Evolutionary conservation across 1,140 invertebrate species (phyloP).

Genomic region (Lerema accius): DNA sequence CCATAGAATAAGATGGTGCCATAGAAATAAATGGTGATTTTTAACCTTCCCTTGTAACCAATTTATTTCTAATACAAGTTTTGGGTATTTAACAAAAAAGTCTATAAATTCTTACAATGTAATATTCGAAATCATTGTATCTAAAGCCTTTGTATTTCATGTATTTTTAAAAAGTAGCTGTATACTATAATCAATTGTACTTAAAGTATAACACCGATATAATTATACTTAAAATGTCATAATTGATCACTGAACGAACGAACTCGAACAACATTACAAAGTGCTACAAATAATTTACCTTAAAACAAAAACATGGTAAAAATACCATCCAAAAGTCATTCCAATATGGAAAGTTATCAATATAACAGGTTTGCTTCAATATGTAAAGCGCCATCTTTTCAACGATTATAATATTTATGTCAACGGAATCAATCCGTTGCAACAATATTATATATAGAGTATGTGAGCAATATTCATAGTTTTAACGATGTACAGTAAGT

Average conservation of each 20-base stretch:
- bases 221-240: conserved; percentile 7
- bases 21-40: conserved; percentile 54
- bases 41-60: conserved; percentile 26
- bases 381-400: conserved; percentile 36
- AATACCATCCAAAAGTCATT: no score
- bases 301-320: no score
- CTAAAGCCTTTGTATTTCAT: neutral
- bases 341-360: no score
- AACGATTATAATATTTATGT: no score
- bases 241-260: conserved; percentile 25
- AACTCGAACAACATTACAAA: no score
- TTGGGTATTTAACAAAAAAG: neutral
- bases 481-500: conserved; percentile 56
- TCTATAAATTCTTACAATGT: neutral
- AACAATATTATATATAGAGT: conserved; percentile 24
- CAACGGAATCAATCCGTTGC: neutral
- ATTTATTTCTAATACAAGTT: conserved; percentile 17
- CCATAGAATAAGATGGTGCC: conserved; percentile 79
- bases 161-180: neutral
- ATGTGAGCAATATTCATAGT: conserved; percentile 37
- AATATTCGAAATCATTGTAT: no score
- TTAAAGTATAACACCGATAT: conserved; percentile 9
- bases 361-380: no score
- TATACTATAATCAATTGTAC: neutral
- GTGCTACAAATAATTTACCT: no score